Percentiles rank a stretch among this genome's conserved stretches.
Evolutionary conservation across 2,888 invertebrate genomes (phyloP).

Genomic region (Agrypnus murinus): DNA sequence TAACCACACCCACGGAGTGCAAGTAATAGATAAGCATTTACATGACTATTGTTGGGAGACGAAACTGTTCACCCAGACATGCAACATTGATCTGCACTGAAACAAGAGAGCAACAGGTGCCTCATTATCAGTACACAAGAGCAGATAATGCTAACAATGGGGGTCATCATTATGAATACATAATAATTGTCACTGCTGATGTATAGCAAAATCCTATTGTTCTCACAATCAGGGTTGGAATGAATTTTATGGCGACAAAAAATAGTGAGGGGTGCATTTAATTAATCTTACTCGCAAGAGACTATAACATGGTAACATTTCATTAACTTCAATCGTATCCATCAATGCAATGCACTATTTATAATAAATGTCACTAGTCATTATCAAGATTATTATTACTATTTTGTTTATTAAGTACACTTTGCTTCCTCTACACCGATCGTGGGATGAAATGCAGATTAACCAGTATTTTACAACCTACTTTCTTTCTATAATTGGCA

Average conservation of each 20-base stretch:
- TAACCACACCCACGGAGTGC: conserved; percentile 17
- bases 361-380: neutral
- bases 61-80: conserved; percentile 9
- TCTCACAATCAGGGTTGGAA: neutral
- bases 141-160: conserved; percentile 36
- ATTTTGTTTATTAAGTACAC: conserved; percentile 8
- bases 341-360: neutral
- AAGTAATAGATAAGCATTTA: neutral
- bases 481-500: conserved; percentile 43
- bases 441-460: conserved; percentile 43
- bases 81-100: conserved; percentile 13
- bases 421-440: conserved; percentile 14
- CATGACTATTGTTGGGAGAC: neutral
- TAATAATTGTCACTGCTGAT: conserved; percentile 40
- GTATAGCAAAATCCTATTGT: conserved; percentile 14
- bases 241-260: neutral
- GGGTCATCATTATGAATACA: conserved; percentile 36
- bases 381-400: neutral
- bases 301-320: no score
- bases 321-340: no score
- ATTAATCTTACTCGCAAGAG: neutral
- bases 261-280: neutral
- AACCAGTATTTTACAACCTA: conserved; percentile 49
- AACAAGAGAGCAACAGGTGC: conserved; percentile 49
- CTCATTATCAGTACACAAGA: conserved; percentile 44